Conservation (phyloP, 2,113 vertebrate genomes). For the Tetraodon nigroviridis region DNA sequence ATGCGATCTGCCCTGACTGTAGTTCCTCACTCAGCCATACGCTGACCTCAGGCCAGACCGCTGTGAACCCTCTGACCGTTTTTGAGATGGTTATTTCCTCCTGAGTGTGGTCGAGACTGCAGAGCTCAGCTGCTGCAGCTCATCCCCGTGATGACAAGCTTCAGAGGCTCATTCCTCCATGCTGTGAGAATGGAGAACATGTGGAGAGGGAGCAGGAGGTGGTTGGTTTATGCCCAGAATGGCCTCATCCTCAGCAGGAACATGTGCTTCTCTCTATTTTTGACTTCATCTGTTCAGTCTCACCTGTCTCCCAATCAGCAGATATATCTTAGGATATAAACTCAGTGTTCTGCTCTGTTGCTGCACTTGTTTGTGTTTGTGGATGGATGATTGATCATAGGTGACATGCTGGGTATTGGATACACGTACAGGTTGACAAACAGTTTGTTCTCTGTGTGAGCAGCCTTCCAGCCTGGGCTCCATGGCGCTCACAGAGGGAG, state of each 20-base stretch:
- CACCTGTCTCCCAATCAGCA: too few species aligned
- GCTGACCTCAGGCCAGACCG: conserved; percentile 1
- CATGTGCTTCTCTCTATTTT: neutral
- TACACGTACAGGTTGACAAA: too few species aligned
- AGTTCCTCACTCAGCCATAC: neutral
- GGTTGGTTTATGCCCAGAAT: neutral
- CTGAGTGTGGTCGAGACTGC: conserved; percentile 30
- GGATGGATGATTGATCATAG: too few species aligned
- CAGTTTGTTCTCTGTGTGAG: neutral
- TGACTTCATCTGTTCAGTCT: neutral
- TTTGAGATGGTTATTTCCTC: conserved; percentile 1
- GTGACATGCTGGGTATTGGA: too few species aligned
- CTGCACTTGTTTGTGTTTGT: too few species aligned
- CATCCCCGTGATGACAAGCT: conserved; percentile 62
- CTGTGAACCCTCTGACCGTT: neutral
- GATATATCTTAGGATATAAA: too few species aligned
- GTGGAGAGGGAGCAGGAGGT: neutral
- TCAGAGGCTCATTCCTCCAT: conserved; percentile 44
- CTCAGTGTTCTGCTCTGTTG: too few species aligned
- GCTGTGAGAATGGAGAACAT: conserved; percentile 42
- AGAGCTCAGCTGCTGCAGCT: conserved; percentile 29
- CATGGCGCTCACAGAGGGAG: conserved; percentile 95
- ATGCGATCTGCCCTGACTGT: neutral
- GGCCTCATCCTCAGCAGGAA: conserved; percentile 16
- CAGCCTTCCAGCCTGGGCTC: conserved; percentile 94